Conservation (phyloP, 2,888 invertebrate species). For the Epiperipatus broadwayi region DNA sequence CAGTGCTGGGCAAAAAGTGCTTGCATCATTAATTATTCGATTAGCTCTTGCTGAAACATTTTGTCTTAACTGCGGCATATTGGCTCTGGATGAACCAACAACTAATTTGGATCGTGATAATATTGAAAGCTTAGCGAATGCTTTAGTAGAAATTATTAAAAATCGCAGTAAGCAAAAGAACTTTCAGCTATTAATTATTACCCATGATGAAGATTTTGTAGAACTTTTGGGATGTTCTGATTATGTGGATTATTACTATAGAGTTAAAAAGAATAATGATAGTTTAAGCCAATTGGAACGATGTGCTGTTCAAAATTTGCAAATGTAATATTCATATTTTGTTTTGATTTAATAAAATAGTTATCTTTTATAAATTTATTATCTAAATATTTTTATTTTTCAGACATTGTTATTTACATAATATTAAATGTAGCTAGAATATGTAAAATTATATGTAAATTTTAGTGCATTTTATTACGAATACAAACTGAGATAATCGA, state of each 20-base stretch:
- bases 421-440: too few species aligned
- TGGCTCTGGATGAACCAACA: slow-evolving; percentile 94
- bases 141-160: slow-evolving; percentile 35
- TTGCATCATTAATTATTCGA: slow-evolving; percentile 85
- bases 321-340: too few species aligned
- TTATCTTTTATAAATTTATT: too few species aligned
- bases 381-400: too few species aligned
- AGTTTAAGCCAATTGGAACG: too few species aligned
- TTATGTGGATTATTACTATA: slow-evolving; percentile 47
- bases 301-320: too few species aligned
- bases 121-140: slow-evolving; percentile 57
- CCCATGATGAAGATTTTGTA: slow-evolving; percentile 86
- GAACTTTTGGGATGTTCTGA: slow-evolving; percentile 49
- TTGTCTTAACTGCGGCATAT: slow-evolving; percentile 77
- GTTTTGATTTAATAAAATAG: too few species aligned
- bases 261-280: slow-evolving; percentile 42
- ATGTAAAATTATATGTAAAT: too few species aligned
- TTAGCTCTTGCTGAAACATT: slow-evolving; percentile 94
- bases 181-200: slow-evolving; percentile 87
- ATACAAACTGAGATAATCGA: too few species aligned
- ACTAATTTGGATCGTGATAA: slow-evolving; percentile 87
- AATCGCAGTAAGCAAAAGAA: slow-evolving; percentile 35
- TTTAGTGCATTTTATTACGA: too few species aligned
- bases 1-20: slow-evolving; percentile 84
- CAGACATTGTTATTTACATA: too few species aligned